Evolutionary conservation across 2,797 vertebrate species (phyloP).

Genomic region (Coracias cyanogaster): DNA sequence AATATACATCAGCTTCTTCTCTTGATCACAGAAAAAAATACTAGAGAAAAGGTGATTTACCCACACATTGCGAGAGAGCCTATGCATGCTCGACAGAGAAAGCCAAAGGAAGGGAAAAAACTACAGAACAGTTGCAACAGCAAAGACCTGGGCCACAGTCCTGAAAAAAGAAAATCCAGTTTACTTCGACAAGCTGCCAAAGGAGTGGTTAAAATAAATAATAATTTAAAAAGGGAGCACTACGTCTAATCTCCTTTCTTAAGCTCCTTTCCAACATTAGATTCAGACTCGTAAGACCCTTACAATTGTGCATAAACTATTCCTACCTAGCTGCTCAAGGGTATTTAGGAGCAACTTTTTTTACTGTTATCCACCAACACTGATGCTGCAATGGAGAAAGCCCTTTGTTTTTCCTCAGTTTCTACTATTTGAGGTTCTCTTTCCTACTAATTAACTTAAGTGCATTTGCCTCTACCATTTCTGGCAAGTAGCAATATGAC

Average conservation of each 20-base stretch:
- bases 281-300: background rate
- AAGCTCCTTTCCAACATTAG: background rate
- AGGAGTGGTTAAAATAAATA: background rate
- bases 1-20: background rate
- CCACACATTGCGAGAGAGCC: background rate
- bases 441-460: slow-evolving; percentile 57
- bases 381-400: background rate
- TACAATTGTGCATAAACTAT: background rate
- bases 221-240: background rate
- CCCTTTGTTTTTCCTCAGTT: background rate
- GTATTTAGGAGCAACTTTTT: background rate
- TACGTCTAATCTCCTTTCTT: background rate
- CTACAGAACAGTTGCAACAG: background rate
- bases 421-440: slow-evolving; percentile 28
- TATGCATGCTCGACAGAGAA: background rate
- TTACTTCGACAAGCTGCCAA: background rate
- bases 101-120: background rate
- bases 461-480: slow-evolving; percentile 33
- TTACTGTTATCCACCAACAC: background rate
- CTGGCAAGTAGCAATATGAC: slow-evolving; percentile 53
- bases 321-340: background rate
- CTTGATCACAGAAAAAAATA: background rate
- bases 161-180: background rate
- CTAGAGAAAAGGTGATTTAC: background rate
- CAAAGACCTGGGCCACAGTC: background rate